A percentile compares a stretch with the other conserved stretches of the same genome.
phyloP scores from a whole-genome alignment of 2,113 vertebrate genomes.

The Euleptes europaea region DNA sequence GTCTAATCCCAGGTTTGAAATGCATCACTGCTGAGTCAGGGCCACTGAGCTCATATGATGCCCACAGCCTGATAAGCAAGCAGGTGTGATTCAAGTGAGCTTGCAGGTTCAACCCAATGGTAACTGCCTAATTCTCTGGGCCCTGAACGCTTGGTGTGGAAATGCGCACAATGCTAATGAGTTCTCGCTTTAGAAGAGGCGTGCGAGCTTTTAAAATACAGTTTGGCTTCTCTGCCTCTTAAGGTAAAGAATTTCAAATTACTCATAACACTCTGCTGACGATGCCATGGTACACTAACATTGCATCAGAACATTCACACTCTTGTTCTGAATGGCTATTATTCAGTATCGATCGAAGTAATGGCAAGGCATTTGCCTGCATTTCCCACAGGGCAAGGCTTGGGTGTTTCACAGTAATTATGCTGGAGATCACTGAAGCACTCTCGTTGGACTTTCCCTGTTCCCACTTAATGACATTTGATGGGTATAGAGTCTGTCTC shows the following conservation, averaged over 20 bases:
- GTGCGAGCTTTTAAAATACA: not conserved
- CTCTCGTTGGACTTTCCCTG: not conserved
- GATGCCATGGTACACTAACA: not conserved
- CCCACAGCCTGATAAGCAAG: not conserved
- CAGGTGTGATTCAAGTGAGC: conserved; percentile 49
- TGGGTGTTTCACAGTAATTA: not conserved
- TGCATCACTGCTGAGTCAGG: conserved; percentile 35
- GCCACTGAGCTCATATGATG: not conserved
- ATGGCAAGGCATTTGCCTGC: not conserved
- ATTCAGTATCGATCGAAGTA: not conserved
- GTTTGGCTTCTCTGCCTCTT: conserved; percentile 45
- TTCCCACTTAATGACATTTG: not conserved
- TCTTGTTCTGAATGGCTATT: not conserved
- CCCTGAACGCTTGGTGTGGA: conserved; percentile 18
- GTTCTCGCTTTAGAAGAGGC: not conserved
- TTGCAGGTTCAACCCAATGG: not conserved
- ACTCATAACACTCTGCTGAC: not conserved
- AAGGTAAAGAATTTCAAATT: rapidly evolving
- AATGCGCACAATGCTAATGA: conserved; percentile 51
- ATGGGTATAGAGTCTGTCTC: not conserved
- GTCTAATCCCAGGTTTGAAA: rapidly evolving
- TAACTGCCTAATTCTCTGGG: not conserved
- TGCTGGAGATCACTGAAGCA: not conserved
- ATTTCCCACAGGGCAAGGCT: not conserved
- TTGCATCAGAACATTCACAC: not conserved